These are phyloP conservation scores for Tryphoninae sp. DNA, from an alignment of 2,888 invertebrate genomes.

Conservation along the genomic window DNA sequence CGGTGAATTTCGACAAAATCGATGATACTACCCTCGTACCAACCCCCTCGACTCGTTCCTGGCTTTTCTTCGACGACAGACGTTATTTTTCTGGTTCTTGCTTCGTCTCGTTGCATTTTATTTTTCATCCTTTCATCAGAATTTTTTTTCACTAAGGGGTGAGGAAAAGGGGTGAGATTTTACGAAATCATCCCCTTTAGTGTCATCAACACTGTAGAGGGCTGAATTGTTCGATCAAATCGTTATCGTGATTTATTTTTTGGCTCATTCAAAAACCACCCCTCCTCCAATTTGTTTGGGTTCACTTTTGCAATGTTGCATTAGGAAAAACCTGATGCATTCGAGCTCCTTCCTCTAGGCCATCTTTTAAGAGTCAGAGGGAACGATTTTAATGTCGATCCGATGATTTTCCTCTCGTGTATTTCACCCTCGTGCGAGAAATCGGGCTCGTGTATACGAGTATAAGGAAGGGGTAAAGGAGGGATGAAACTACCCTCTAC, in stretches of 20 bases:
- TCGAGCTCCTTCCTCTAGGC: not conserved
- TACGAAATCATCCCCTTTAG: not conserved
- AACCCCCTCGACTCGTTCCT: slow-evolving; percentile 30
- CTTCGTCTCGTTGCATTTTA: slow-evolving; percentile 2
- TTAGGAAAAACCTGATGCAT: not conserved
- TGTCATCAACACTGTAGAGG: no score
- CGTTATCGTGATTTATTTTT: not conserved
- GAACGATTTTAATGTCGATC: slow-evolving; percentile 5
- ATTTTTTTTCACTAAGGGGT: not conserved
- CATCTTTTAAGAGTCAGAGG: not conserved
- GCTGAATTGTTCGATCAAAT: not conserved
- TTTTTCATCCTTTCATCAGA: slow-evolving; percentile 1
- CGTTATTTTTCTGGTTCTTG: slow-evolving; percentile 34
- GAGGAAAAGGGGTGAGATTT: not conserved
- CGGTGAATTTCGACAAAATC: slow-evolving; percentile 64
- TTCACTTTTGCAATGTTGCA: no score
- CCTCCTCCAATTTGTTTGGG: not conserved
- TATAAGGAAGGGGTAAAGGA: not conserved
- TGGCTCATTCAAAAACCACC: not conserved
- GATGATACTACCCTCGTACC: slow-evolving; percentile 58
- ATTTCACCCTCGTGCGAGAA: slow-evolving; percentile 3
- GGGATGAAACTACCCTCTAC: not conserved
- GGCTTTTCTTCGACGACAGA: slow-evolving; percentile 9
- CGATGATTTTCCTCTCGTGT: slow-evolving; percentile 31
- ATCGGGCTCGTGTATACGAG: not conserved